Evolutionary conservation across 1,140 invertebrate genomes (phyloP), one percentile per base, ranked within the genome.

Genomic region (Meloidogyne hapla): DNA sequence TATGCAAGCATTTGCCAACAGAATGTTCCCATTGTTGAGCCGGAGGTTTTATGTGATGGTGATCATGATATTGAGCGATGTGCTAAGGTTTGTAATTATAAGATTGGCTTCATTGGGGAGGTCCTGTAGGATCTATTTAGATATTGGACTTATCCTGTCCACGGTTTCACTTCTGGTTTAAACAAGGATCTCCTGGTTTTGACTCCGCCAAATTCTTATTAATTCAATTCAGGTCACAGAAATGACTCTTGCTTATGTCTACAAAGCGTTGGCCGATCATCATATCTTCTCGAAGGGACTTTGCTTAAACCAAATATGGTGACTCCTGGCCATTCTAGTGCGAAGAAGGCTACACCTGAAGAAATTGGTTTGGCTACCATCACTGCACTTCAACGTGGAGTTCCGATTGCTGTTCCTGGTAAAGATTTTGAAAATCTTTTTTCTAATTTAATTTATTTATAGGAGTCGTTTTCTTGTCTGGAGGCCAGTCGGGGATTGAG

Each of bases 221-320:
- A n/a, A n/a, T n/a, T 77, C 25, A 13, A 25, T 64, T 23, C 13
- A 81, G 77, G 78, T 86, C 18, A 86, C 85, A 25, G 85, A 87
- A 70, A 65, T 79, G 63, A 95, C 98, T 18, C 89, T 99, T 79
- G 92, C 95, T 38, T 95, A 94, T 83, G 92, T 93, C 9, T 99
- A 98, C 92, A 99, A 98, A 90, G 95, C 96, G 4, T 90, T 99
- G 13, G 92, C 91, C 82, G 96, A 99, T 87, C 96, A 99, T 88
- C 93, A 99, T 84, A 94, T 99, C 62, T 99, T 90, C 91, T 99
- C 79, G 96, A 99, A 88, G 96, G 96, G 83, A 98, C 95, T n/a
- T 90, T 99, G 5, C 90, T 99, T 69, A 99, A 99, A 88, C 96
- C 96, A 18, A 99, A 99, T 91, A 99, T 99, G 95, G 94, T 94